These are phyloP conservation scores for Spermophilus dauricus DNA, from an alignment of 2,113 vertebrate genomes.

Conservation along the genomic window DNA sequence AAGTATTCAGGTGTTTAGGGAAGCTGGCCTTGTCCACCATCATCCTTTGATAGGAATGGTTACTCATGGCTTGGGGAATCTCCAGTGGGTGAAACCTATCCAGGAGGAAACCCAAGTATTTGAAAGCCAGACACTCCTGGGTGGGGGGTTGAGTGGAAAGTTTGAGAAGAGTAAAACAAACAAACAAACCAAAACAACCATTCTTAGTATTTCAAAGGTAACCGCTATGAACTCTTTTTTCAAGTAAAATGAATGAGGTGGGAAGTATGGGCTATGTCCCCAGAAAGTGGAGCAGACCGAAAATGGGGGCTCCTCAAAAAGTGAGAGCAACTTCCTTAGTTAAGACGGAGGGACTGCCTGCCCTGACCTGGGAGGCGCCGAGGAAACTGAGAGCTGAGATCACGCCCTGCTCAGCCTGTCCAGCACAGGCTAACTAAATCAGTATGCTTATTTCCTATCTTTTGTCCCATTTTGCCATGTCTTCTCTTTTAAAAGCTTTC, in stretches of 20 bases:
- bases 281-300: too few species aligned
- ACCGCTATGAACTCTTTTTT: not conserved
- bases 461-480: too few species aligned
- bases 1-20: not conserved
- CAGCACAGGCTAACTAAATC: too few species aligned
- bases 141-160: not conserved
- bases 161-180: not conserved
- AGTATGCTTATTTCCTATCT: too few species aligned
- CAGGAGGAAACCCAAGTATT: not conserved
- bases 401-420: too few species aligned
- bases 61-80: not conserved
- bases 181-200: not conserved
- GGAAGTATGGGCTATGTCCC: not conserved
- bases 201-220: not conserved
- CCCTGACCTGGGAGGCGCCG: too few species aligned
- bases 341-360: too few species aligned
- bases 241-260: not conserved
- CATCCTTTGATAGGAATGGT: not conserved
- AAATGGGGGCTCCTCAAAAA: too few species aligned
- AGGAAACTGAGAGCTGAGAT: too few species aligned
- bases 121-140: not conserved
- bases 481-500: too few species aligned
- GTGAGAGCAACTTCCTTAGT: too few species aligned
- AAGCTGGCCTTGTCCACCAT: too few species aligned
- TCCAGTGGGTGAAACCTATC: not conserved